Conservation (phyloP, 2,797 vertebrate species). For the Sebastes itinus region DNA sequence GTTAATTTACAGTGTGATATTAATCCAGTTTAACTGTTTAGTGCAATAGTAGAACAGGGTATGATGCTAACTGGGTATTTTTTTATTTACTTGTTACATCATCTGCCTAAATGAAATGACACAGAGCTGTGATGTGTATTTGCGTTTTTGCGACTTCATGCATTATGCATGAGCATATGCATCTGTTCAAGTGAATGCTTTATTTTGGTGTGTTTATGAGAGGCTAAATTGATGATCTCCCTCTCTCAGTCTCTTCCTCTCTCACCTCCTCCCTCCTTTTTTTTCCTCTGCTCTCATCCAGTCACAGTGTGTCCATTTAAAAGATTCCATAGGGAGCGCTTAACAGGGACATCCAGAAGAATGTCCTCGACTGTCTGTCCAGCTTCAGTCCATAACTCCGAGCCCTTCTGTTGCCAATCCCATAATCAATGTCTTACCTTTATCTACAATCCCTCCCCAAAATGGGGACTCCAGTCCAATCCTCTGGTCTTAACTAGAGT, state of each 20-base stretch:
- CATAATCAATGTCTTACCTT: not conserved
- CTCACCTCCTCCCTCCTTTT: not conserved
- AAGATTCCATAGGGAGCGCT: constrained; percentile 31
- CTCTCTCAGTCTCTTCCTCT: not conserved
- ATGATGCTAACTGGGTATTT: not conserved
- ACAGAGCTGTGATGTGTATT: constrained; percentile 36
- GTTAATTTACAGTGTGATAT: not conserved
- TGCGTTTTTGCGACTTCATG: constrained; percentile 16
- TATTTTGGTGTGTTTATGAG: constrained; percentile 35
- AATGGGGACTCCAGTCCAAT: not conserved
- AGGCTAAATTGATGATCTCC: constrained; percentile 41
- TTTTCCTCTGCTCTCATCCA: not conserved
- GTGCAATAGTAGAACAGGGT: not conserved
- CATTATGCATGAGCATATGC: constrained; percentile 47
- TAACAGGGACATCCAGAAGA: not conserved
- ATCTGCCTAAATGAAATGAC: constrained; percentile 45
- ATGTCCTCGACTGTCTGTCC: constrained; percentile 3
- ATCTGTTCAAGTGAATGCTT: constrained; percentile 42
- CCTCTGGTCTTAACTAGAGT: not conserved
- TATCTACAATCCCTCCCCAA: not conserved
- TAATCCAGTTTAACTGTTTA: not conserved
- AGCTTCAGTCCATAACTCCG: not conserved
- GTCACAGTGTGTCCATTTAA: constrained; percentile 4
- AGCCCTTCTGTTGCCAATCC: not conserved
- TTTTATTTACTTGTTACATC: constrained; percentile 36